Evolutionary conservation across 2,888 invertebrate genomes (phyloP), one percentile per base, ranked within the genome.

Genomic region (Zygogramma bicolorata): DNA sequence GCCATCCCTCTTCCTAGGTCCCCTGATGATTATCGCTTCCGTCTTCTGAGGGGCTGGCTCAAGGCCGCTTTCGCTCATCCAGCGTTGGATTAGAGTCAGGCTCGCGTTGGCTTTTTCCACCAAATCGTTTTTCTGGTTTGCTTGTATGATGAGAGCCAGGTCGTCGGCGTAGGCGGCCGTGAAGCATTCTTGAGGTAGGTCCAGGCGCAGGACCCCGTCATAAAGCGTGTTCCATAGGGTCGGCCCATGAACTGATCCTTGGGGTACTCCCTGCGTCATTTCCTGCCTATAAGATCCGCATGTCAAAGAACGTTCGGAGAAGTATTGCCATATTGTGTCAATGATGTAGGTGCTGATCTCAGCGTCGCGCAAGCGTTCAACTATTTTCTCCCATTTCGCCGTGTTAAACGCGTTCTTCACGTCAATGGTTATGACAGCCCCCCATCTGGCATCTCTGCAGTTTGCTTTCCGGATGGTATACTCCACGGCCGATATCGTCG

Each of bases 1-100:
- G 5, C 20, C 60, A 4, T 29, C 13, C 29, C n/a, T 18, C 20
- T 13, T 46, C 15, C 27, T 67, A 4, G 40, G 58, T 34, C 65
- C 67, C 31, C 27, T 66, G 38, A 74, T n/a, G 18, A 70, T 65
- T 10, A 70, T 46, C 6, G 71, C 71, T 31, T 71, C 42, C 18
- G 71, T 71, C 38, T 71, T 68, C 10, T 74, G 62, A 7, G 62
- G 38, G 5, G 68, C 71, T 15, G 68, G 31, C 46, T 66, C 40
- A 22, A 73, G 61, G 10, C 61, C 58, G 6, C 65, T 61, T 18
- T 13, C 10, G 13, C 42, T 25, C 53, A 73, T 60, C 73, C 69
- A 70, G 15, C 18, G 8, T 2, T 40, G 13, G 29, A 73, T 61
- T 8, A 15, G 25, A 3, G 10, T 31, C 22, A 73, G 59, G 49